These are phyloP conservation scores for Chloebia gouldiae DNA, from an alignment of 2,113 vertebrate genomes.

Conservation along the genomic window DNA sequence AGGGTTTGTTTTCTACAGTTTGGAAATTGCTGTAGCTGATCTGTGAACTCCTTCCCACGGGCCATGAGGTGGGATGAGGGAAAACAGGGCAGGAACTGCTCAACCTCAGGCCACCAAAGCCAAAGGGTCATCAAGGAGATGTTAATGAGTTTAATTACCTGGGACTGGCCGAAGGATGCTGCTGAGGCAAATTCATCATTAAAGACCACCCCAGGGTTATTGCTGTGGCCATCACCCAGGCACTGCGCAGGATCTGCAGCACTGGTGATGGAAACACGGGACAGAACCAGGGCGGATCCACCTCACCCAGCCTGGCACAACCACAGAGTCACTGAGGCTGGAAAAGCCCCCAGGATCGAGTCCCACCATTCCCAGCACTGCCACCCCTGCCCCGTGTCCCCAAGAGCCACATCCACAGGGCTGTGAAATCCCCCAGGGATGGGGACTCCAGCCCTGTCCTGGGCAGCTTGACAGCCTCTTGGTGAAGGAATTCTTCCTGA, in stretches of 20 bases:
- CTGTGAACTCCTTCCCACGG: neutral
- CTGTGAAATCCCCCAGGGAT: neutral
- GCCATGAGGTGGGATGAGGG: neutral
- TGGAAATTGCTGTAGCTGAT: neutral
- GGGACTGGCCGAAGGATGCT: neutral
- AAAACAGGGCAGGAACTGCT: neutral
- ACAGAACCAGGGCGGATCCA: neutral
- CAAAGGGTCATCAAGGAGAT: neutral
- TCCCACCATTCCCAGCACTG: neutral
- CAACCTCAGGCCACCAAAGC: neutral
- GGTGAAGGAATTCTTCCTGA: neutral
- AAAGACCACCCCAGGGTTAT: neutral
- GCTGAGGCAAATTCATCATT: neutral
- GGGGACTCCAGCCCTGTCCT: neutral
- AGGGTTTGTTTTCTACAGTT: constrained; percentile 20
- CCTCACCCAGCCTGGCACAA: neutral
- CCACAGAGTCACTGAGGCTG: neutral
- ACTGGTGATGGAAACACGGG: accelerated
- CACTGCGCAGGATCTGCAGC: neutral
- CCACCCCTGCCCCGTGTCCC: neutral
- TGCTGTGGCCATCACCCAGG: neutral
- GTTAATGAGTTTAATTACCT: neutral
- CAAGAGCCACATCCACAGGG: neutral
- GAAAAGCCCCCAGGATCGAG: neutral
- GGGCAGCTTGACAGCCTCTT: neutral